Percentiles rank a stretch among this genome's conserved stretches.
These are phyloP conservation scores for Pocota personata DNA, from an alignment of 2,888 invertebrate species.

Conservation along the genomic window DNA sequence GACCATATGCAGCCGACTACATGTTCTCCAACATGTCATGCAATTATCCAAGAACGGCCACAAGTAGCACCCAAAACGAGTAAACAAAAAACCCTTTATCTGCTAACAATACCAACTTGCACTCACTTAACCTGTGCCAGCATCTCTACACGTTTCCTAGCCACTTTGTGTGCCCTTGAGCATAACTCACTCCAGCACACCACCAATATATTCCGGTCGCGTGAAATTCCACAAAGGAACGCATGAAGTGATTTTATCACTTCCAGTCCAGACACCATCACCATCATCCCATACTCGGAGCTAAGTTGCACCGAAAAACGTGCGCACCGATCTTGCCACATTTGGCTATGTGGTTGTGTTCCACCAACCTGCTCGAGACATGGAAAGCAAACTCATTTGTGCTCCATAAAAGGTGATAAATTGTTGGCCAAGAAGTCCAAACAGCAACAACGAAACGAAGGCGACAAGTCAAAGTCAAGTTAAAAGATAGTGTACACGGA, in stretches of 20 bases:
- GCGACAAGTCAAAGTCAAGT: conserved; percentile 68
- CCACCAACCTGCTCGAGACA: conserved; percentile 6
- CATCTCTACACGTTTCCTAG: conserved; percentile 22
- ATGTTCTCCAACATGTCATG: conserved; percentile 60
- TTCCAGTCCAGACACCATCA: conserved; percentile 53
- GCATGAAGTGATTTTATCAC: conserved; percentile 73
- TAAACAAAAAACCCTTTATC: conserved; percentile 40
- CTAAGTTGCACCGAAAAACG: conserved; percentile 61
- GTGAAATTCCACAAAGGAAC: conserved; percentile 69
- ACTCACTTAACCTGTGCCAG: conserved; percentile 31
- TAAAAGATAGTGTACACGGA: conserved; percentile 22
- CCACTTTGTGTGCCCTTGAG: conserved; percentile 56
- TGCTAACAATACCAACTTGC: conserved; percentile 35
- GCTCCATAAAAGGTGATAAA: conserved; percentile 73
- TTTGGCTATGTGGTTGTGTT: conserved; percentile 6
- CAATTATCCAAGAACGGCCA: conserved; percentile 55
- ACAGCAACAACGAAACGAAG: conserved; percentile 21
- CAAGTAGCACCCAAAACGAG: conserved; percentile 34
- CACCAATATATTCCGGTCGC: conserved; percentile 48
- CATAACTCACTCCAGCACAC: background rate
- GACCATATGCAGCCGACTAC: conserved; percentile 38
- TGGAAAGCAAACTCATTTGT: conserved; percentile 68
- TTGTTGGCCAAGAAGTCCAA: conserved; percentile 49
- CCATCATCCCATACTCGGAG: conserved; percentile 35
- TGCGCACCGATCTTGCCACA: conserved; percentile 49